These are phyloP conservation scores for Megastigmus dorsalis DNA, from an alignment of 2,888 invertebrate genomes.

Conservation along the genomic window DNA sequence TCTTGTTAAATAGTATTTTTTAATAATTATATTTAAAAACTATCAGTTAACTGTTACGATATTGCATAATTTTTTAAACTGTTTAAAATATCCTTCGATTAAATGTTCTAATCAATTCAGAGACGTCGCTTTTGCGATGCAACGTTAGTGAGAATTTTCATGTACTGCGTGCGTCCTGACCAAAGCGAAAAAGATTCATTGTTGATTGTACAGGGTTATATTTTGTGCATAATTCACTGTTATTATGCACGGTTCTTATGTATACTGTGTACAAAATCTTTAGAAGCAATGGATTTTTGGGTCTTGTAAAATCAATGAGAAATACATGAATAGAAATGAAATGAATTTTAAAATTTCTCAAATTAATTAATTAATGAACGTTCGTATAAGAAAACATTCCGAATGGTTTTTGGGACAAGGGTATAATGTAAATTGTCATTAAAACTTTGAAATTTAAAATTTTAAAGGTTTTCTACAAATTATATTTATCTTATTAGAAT, in stretches of 20 bases:
- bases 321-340: not conserved
- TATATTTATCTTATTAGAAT: constrained; percentile 19
- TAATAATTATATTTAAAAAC: no score
- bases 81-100: constrained; percentile 10
- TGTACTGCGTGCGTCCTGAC: constrained; percentile 33
- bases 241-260: no score
- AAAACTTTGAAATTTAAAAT: constrained; percentile 9
- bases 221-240: constrained; percentile 18
- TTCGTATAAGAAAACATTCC: constrained; percentile 33
- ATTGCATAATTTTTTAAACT: not conserved
- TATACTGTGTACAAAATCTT: constrained; percentile 4
- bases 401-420: not conserved
- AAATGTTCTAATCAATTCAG: constrained; percentile 40
- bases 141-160: constrained; percentile 29
- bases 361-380: constrained; percentile 6
- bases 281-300: not conserved
- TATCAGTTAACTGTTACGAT: no score
- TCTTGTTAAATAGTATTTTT: no score
- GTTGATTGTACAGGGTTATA: constrained; percentile 31
- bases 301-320: constrained; percentile 41
- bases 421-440: not conserved
- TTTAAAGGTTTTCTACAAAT: constrained; percentile 22
- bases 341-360: constrained; percentile 9
- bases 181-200: constrained; percentile 43
- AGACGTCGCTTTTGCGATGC: constrained; percentile 6